Conservation (phyloP, 2,888 invertebrate genomes). For the Tenthredo notha region DNA sequence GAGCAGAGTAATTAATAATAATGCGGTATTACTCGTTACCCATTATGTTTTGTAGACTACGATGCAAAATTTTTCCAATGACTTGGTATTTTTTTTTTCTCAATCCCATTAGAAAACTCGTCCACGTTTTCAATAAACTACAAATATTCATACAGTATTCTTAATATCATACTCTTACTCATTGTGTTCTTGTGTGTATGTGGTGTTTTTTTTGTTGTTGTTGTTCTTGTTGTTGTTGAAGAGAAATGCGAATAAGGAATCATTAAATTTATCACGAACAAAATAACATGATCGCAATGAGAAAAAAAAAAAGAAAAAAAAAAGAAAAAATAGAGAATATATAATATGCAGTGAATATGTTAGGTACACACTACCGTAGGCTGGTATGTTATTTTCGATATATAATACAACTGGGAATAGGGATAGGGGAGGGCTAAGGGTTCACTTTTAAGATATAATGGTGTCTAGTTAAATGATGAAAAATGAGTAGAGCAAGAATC, state of each 20-base stretch:
- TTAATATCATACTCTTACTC: constrained; percentile 50
- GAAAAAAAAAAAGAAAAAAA: neutral
- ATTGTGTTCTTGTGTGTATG: neutral
- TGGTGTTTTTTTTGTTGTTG: neutral
- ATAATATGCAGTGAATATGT: constrained; percentile 55
- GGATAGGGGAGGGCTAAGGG: neutral
- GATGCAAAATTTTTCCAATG: constrained; percentile 8
- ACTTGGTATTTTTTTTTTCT: neutral
- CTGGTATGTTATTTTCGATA: constrained; percentile 63
- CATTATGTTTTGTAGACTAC: constrained; percentile 13
- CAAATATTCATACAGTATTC: constrained; percentile 17
- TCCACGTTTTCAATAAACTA: neutral
- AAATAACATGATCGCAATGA: constrained; percentile 42
- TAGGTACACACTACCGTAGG: constrained; percentile 64
- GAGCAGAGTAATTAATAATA: constrained; percentile 46
- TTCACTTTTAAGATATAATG: constrained; percentile 58
- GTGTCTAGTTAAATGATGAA: constrained; percentile 65
- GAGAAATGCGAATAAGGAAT: constrained; percentile 31
- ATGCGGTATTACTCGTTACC: neutral
- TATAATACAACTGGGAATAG: constrained; percentile 65
- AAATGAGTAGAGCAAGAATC: constrained; percentile 54
- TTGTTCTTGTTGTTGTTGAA: neutral
- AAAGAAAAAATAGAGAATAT: constrained; percentile 25
- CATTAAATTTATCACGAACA: constrained; percentile 31
- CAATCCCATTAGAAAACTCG: constrained; percentile 5